phyloP scores from a whole-genome alignment of 1,140 invertebrate species.

The Mactra quadrangularis region DNA sequence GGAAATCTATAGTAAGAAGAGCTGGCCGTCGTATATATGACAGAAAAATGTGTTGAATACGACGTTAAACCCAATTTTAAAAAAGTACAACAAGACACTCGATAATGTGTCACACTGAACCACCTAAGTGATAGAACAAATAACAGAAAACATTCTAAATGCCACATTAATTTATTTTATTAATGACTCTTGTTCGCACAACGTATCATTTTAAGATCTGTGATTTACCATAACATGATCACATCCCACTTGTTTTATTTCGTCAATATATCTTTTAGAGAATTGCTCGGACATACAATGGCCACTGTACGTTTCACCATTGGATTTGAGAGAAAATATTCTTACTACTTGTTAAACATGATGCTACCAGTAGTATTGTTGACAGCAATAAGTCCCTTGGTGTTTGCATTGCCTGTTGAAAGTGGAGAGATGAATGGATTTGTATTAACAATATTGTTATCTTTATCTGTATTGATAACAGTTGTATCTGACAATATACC shows the following conservation, averaged over 20 bases:
- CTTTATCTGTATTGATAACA: neutral
- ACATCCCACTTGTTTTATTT: neutral
- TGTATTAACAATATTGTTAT: neutral
- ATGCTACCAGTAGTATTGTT: neutral
- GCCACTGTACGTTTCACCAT: neutral
- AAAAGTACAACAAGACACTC: too few species aligned
- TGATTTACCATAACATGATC: neutral
- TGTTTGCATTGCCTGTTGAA: neutral
- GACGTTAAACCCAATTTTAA: too few species aligned
- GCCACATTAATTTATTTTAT: neutral
- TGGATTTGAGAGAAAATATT: neutral
- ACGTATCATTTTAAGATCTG: neutral
- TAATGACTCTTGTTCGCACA: too few species aligned
- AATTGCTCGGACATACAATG: neutral
- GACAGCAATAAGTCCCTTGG: neutral
- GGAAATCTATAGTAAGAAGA: too few species aligned
- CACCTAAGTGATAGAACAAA: too few species aligned
- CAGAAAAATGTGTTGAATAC: too few species aligned
- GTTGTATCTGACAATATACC: neutral
- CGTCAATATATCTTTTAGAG: neutral
- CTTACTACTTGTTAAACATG: conserved; percentile 7
- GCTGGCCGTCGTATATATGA: too few species aligned
- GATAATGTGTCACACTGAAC: too few species aligned
- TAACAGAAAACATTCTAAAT: neutral
- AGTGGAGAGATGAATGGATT: neutral